Percentiles rank a stretch among this genome's conserved stretches.
These are phyloP conservation scores for Scaptodrosophila lebanonensis DNA, from an alignment of 1,140 invertebrate species.

Conservation along the genomic window DNA sequence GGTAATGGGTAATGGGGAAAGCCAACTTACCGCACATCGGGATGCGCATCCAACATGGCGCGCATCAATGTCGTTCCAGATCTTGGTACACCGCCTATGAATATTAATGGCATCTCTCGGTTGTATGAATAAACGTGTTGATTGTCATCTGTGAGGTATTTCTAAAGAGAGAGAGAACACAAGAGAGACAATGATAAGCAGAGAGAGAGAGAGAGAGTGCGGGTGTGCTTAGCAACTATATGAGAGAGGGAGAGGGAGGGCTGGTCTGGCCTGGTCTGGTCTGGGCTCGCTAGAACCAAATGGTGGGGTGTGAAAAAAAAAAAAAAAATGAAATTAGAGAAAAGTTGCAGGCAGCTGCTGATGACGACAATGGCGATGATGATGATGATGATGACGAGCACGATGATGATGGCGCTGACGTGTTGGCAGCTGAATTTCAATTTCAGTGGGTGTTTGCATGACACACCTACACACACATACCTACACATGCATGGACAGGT, in stretches of 20 bases:
- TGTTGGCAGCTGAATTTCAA: background rate
- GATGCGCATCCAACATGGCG: constrained; percentile 99
- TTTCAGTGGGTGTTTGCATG: constrained; percentile 20
- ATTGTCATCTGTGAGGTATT: constrained; percentile 81
- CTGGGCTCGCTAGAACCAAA: too few relatives aligned
- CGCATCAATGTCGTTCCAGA: constrained; percentile 98
- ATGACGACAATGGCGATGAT: constrained; percentile 16
- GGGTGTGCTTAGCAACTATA: background rate
- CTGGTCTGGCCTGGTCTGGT: too few relatives aligned
- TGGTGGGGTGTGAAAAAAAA: too few relatives aligned
- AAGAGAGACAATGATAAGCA: constrained; percentile 9
- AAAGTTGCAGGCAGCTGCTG: constrained; percentile 45
- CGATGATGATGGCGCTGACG: constrained; percentile 22
- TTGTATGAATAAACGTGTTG: constrained; percentile 85
- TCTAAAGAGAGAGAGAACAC: constrained; percentile 42
- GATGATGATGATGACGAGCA: constrained; percentile 19
- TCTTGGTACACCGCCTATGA: constrained; percentile 97
- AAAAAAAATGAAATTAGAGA: constrained; percentile 64
- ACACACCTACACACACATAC: background rate
- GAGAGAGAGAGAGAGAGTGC: constrained; percentile 3
- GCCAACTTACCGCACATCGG: constrained; percentile 87
- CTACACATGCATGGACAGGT: background rate
- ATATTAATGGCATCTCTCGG: constrained; percentile 94
- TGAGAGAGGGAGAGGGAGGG: background rate
- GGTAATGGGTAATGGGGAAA: background rate